Evolutionary conservation across 2,113 vertebrate species (phyloP), one percentile per base, ranked within the genome.

Genomic region (Pseudolaguvia tuberculata): DNA sequence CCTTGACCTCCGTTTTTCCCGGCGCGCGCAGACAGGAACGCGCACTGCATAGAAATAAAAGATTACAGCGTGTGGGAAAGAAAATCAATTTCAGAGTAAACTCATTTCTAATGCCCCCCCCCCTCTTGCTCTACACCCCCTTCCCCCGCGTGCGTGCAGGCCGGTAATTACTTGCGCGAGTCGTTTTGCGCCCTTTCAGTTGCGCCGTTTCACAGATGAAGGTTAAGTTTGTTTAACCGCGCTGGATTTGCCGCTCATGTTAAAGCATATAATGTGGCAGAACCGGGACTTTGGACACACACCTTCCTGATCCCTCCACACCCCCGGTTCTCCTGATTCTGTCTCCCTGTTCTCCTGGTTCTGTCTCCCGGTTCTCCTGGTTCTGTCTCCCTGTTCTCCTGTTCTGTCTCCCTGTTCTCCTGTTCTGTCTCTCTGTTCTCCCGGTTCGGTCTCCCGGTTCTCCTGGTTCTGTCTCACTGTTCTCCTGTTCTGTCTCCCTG

Each of bases 191-290:
- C 89, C 90, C 89, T 89, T 93, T 92, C 93, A 92, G 92, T 94
- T 78, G 86, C 92, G 90, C 93, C 86, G 90, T 94, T 94, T 94
- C 90, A 92, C 93, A 96, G 94, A 95, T 96, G 94, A 95, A 96
- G 95, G 95, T 95, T 95, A 95, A 94, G 94, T 96, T 96, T 94
- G 93, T 93, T 96, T 95, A 96, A 95, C 93, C 93, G 91, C 88
- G 88, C 83, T 89, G 94, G 93, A 95, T 95, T 95, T 96, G 94
- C 93, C 91, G 92, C 91, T 91, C 94, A 96, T 96, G 95, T 91
- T 93, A 93, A 90, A 91, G 95, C 94, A 96, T 96, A 96, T 95
- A 94, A 95, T 95, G 91, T 87, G 86, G 84, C 87, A 89, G 88
- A 90, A 90, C 89, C 89, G 88, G 86, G 72, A 89, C 82, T 84